These are phyloP conservation scores for Chydorus sphaericus DNA, from an alignment of 2,888 invertebrate genomes.

Conservation along the genomic window DNA sequence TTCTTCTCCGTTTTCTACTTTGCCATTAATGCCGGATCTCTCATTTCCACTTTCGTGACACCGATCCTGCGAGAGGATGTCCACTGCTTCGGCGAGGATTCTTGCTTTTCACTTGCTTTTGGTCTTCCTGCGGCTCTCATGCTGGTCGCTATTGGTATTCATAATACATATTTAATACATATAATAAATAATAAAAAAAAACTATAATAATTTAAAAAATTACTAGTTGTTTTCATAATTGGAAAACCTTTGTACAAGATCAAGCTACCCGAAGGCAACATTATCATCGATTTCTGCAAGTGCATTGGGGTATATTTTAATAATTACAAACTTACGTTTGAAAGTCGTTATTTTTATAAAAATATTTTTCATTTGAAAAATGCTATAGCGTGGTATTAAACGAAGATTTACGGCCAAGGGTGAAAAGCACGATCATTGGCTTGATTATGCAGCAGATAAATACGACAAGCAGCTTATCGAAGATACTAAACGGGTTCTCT, in stretches of 20 bases:
- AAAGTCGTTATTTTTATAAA: background rate
- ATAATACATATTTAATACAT: background rate
- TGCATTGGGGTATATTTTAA: slow-evolving; percentile 46
- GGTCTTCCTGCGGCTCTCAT: slow-evolving; percentile 77
- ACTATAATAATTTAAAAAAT: background rate
- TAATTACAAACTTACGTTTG: background rate
- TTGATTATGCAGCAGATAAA: slow-evolving; percentile 72
- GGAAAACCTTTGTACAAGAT: slow-evolving; percentile 65
- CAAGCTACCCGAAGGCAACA: slow-evolving; percentile 65
- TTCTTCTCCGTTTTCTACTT: slow-evolving; percentile 94
- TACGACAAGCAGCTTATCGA: slow-evolving; percentile 54
- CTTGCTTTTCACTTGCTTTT: slow-evolving; percentile 74
- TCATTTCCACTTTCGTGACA: slow-evolving; percentile 73
- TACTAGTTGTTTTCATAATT: slow-evolving; percentile 66
- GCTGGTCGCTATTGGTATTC: slow-evolving; percentile 58
- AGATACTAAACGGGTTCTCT: slow-evolving; percentile 60
- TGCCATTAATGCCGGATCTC: slow-evolving; percentile 77
- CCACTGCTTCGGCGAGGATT: slow-evolving; percentile 55
- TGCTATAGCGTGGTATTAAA: slow-evolving; percentile 28
- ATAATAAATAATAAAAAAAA: background rate
- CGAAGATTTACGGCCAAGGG: slow-evolving; percentile 21
- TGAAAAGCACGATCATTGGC: slow-evolving; percentile 57
- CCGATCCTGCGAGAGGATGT: slow-evolving; percentile 70
- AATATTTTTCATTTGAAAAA: background rate
- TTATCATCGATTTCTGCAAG: slow-evolving; percentile 57